Percentiles rank a stretch among this genome's conserved stretches.
Conservation (phyloP, 2,797 vertebrate species). For the Melanotaenia maccullochi region DNA sequence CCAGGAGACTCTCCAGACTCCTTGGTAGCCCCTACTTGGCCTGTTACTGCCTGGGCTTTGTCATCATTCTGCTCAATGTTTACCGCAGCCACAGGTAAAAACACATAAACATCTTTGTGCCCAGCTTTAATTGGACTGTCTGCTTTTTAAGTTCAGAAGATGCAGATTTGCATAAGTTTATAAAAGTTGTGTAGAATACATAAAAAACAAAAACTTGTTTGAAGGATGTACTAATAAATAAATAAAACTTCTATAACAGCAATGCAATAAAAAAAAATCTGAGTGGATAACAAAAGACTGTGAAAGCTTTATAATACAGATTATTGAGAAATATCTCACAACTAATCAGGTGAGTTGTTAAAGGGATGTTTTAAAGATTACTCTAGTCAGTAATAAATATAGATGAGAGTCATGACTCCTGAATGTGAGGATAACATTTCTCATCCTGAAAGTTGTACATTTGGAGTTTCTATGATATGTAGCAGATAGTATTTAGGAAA, state of each 20-base stretch:
- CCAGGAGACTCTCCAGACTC: conserved; percentile 81
- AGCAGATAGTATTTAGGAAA: too few species aligned
- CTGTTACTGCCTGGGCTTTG: conserved; percentile 87
- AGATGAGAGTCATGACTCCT: too few species aligned
- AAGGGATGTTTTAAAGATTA: too few species aligned
- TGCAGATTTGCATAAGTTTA: not conserved
- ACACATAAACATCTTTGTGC: not conserved
- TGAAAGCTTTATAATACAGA: not conserved
- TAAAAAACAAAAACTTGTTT: too few species aligned
- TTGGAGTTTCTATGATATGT: too few species aligned
- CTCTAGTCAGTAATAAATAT: too few species aligned
- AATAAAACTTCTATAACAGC: not conserved
- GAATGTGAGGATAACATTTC: too few species aligned
- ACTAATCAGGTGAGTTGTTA: not conserved
- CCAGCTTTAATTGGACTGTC: not conserved
- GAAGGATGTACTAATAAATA: too few species aligned
- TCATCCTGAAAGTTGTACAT: too few species aligned
- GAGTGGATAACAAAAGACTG: not conserved
- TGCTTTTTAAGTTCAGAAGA: not conserved
- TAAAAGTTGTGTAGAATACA: not conserved
- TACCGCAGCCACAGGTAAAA: conserved; percentile 91
- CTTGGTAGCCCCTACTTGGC: conserved; percentile 86
- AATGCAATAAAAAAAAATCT: not conserved
- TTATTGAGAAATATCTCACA: not conserved
- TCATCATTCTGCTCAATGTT: conserved; percentile 89